Conservation (phyloP, 1,140 invertebrate genomes). For the Drosophila lowei region DNA sequence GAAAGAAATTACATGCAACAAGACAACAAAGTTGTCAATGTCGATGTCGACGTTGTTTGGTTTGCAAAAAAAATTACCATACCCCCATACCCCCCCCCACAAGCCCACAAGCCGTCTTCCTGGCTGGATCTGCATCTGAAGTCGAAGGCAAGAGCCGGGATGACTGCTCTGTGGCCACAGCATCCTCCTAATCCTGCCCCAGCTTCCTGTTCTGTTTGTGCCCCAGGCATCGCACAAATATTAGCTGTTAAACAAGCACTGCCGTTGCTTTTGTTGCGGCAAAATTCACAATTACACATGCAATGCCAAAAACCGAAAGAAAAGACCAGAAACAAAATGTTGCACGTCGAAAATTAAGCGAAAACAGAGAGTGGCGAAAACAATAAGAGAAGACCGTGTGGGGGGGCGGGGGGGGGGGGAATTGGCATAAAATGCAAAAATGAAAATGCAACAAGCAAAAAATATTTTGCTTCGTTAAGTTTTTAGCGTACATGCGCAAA, state of each 20-base stretch:
- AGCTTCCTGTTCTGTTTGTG: neutral
- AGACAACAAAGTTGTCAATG: constrained; percentile 64
- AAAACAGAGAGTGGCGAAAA: constrained; percentile 10
- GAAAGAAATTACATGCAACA: constrained; percentile 65
- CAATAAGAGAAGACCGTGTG: neutral
- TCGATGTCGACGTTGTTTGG: constrained; percentile 40
- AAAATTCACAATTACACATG: constrained; percentile 67
- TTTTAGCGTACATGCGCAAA: constrained; percentile 64
- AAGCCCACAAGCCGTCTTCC: no score
- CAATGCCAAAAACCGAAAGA: constrained; percentile 54
- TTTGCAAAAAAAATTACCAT: constrained; percentile 34
- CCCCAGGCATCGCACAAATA: constrained; percentile 31
- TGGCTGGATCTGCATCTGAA: constrained; percentile 1
- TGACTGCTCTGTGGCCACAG: constrained; percentile 38
- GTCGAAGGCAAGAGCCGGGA: constrained; percentile 24
- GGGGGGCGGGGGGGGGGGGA: neutral
- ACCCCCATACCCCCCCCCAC: neutral
- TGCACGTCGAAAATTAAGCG: constrained; percentile 14
- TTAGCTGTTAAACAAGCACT: constrained; percentile 56
- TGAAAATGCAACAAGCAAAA: constrained; percentile 65
- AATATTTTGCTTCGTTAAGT: constrained; percentile 76
- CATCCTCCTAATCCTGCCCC: neutral
- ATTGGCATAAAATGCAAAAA: constrained; percentile 50
- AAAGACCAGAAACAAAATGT: constrained; percentile 17
- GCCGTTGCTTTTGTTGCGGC: constrained; percentile 25